Percentiles rank a stretch among this genome's conserved stretches.
Conservation (phyloP, 1,140 invertebrate genomes). For the Drosophila biarmipes region DNA sequence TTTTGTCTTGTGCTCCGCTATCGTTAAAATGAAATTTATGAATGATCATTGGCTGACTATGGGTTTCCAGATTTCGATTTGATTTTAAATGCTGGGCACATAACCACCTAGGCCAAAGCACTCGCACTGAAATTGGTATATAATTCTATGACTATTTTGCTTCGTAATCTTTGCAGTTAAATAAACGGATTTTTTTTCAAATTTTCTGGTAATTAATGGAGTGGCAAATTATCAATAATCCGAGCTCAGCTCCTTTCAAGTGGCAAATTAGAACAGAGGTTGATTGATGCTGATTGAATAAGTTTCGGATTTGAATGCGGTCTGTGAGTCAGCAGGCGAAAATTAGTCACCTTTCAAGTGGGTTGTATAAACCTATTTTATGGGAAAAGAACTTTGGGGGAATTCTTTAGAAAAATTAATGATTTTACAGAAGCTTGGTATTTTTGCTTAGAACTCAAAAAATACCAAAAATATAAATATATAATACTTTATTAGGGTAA, state of each 20-base stretch:
- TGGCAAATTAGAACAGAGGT: conserved; percentile 54
- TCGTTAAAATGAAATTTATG: conserved; percentile 70
- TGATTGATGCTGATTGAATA: conserved; percentile 45
- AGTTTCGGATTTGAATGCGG: conserved; percentile 19
- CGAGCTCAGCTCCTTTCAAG: conserved; percentile 26
- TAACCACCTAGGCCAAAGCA: conserved; percentile 46
- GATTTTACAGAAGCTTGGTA: neutral
- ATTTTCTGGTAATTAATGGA: conserved; percentile 38
- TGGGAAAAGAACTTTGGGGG: neutral
- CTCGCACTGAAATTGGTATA: conserved; percentile 32
- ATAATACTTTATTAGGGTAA: no score
- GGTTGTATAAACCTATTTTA: conserved; percentile 3
- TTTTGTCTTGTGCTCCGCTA: conserved; percentile 44
- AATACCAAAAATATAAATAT: no score
- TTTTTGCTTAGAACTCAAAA: neutral
- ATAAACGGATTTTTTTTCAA: conserved; percentile 17
- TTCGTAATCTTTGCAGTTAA: conserved; percentile 32
- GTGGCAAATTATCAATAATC: conserved; percentile 27
- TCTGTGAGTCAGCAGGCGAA: conserved; percentile 16
- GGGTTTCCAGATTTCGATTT: conserved; percentile 33
- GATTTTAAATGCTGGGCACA: conserved; percentile 44
- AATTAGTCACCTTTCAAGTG: conserved; percentile 18
- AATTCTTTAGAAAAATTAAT: neutral
- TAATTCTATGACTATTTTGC: conserved; percentile 43
- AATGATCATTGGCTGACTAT: conserved; percentile 54